Conservation (phyloP, 2,888 invertebrate genomes). For the Callimorpha dominula region DNA sequence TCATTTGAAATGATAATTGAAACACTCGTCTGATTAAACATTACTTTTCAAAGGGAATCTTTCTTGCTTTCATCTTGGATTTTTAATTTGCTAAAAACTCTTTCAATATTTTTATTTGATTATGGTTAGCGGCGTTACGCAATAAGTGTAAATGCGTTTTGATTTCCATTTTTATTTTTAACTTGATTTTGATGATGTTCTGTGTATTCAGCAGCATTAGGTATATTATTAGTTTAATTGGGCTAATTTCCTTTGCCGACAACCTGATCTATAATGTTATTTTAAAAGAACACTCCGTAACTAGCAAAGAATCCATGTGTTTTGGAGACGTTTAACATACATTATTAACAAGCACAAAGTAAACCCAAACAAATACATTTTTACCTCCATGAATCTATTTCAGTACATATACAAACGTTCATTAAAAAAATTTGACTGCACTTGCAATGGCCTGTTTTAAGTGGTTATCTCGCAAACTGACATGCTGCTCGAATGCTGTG, state of each 20-base stretch:
- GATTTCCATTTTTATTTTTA: background rate
- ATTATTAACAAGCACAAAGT: no score
- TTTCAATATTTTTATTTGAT: slow-evolving; percentile 13
- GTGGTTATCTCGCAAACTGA: no score
- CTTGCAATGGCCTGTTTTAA: no score
- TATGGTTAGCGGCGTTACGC: background rate
- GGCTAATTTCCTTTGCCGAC: background rate
- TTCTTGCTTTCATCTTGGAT: slow-evolving; percentile 12
- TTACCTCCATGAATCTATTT: no score
- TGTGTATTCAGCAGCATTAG: background rate
- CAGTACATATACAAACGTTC: no score
- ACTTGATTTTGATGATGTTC: background rate
- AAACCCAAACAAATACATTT: no score
- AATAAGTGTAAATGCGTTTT: background rate
- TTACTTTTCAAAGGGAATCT: slow-evolving; percentile 9
- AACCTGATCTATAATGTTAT: background rate
- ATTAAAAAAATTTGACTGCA: no score
- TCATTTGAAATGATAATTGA: slow-evolving; percentile 45
- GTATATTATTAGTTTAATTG: background rate
- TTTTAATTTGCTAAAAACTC: slow-evolving; percentile 5
- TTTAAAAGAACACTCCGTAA: no score
- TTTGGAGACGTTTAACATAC: no score
- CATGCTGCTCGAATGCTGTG: no score
- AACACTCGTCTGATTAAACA: slow-evolving; percentile 32
- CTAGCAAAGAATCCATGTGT: no score